A percentile compares a stretch with the other conserved stretches of the same genome.
Evolutionary conservation across 2,797 vertebrate species (phyloP).

Genomic region (Melanotaenia maccullochi): DNA sequence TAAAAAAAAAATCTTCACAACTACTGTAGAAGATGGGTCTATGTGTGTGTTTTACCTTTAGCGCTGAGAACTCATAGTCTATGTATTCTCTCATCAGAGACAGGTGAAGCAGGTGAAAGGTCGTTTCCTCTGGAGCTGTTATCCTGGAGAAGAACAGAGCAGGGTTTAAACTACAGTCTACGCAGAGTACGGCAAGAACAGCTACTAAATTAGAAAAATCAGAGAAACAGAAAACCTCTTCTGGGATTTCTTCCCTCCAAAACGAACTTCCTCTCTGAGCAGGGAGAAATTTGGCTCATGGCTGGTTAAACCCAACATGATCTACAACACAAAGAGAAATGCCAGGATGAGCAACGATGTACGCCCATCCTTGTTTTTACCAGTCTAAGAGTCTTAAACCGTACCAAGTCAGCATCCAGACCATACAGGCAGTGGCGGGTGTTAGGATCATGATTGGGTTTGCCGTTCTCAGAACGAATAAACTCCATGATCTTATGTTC

Average conservation of each 20-base stretch:
- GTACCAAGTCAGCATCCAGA: conserved; percentile 97
- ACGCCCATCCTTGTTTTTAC: neutral
- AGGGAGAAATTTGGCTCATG: conserved; percentile 97
- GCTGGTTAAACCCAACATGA: conserved; percentile 98
- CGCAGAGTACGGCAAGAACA: neutral
- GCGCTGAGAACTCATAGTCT: conserved; percentile 94
- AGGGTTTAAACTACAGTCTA: neutral
- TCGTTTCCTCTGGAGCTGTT: conserved; percentile 97
- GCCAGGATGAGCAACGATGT: neutral
- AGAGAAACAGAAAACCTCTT: conserved; percentile 80
- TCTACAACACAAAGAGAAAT: conserved; percentile 79
- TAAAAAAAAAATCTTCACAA: neutral
- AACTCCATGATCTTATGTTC: conserved; percentile 99
- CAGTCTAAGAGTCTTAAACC: neutral
- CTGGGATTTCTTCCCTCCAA: conserved; percentile 96
- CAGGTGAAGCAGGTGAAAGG: conserved; percentile 96
- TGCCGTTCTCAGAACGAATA: conserved; percentile 93
- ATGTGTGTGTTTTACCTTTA: conserved; percentile 85
- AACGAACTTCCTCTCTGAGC: conserved; percentile 98
- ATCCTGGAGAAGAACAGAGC: conserved; percentile 78
- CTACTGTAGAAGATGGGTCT: neutral
- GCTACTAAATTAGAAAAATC: neutral
- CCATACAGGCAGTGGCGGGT: conserved; percentile 98
- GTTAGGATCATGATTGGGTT: conserved; percentile 91
- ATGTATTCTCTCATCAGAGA: conserved; percentile 99